Evolutionary conservation across 2,113 vertebrate genomes (phyloP).

Genomic region (Salvelinus fontinalis): DNA sequence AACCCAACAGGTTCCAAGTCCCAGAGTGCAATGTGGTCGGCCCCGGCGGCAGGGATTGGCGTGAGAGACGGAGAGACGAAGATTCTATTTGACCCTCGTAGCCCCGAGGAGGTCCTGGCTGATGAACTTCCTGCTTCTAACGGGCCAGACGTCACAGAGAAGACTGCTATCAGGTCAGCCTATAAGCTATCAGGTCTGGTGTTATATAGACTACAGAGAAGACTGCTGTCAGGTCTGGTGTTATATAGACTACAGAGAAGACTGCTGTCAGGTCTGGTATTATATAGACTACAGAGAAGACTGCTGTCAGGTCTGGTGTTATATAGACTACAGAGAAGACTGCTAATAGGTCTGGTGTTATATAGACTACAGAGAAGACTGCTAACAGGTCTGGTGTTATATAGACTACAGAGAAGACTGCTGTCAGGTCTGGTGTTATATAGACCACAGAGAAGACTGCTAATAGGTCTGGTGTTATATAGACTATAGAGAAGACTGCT

Average conservation of each 20-base stretch:
- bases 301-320: neutral
- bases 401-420: neutral
- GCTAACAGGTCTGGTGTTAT: neutral
- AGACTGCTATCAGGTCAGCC: constrained; percentile 93
- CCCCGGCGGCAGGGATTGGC: constrained; percentile 82
- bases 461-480: neutral
- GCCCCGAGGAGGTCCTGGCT: constrained; percentile 89
- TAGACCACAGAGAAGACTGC: neutral
- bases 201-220: neutral
- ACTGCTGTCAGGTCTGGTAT: neutral
- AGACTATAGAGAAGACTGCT: neutral
- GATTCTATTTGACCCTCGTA: constrained; percentile 78
- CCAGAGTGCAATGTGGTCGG: constrained; percentile 89
- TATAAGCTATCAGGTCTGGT: neutral
- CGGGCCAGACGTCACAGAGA: constrained; percentile 86
- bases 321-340: neutral
- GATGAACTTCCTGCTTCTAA: constrained; percentile 84
- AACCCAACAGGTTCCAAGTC: constrained; percentile 87
- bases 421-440: neutral
- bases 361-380: neutral
- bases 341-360: neutral
- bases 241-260: neutral
- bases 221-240: neutral
- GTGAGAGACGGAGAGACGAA: constrained; percentile 79
- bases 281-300: neutral